Conservation (phyloP, 2,888 invertebrate species). For the Sinhomidia bicolor region DNA sequence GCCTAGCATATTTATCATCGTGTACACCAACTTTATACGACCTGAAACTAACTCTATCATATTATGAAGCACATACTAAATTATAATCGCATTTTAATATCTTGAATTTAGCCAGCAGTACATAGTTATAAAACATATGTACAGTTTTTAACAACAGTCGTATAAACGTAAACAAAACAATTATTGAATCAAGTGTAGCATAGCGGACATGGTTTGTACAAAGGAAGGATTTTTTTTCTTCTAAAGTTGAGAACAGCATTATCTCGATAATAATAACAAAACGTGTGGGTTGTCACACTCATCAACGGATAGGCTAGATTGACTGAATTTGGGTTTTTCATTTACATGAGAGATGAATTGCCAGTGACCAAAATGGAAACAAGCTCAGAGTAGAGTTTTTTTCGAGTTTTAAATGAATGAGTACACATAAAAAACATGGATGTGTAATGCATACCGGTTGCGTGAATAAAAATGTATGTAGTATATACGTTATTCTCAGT, state of each 20-base stretch:
- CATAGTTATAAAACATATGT: background rate
- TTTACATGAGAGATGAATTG: slow-evolving; percentile 70
- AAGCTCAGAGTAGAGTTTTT: slow-evolving; percentile 20
- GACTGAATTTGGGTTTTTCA: slow-evolving; percentile 70
- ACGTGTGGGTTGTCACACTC: slow-evolving; percentile 68
- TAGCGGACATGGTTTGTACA: slow-evolving; percentile 43
- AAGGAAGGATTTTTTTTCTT: slow-evolving; percentile 28
- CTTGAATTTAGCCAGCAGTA: background rate
- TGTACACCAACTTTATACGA: background rate
- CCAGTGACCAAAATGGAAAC: slow-evolving; percentile 68
- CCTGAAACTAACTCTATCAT: background rate
- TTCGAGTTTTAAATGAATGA: slow-evolving; percentile 29
- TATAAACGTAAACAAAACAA: background rate
- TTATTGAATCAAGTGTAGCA: slow-evolving; percentile 34
- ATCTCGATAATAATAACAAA: slow-evolving; percentile 32
- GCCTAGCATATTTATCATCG: background rate
- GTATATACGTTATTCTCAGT: background rate
- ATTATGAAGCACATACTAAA: background rate
- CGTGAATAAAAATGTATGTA: background rate
- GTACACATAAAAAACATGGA: background rate
- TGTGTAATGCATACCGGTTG: background rate
- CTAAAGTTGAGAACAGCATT: slow-evolving; percentile 3
- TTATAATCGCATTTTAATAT: slow-evolving; percentile 46
- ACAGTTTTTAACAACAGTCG: background rate
- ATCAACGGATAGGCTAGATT: slow-evolving; percentile 46